Evolutionary conservation across 2,113 vertebrate genomes (phyloP).

Genomic region (Spea bombifrons): DNA sequence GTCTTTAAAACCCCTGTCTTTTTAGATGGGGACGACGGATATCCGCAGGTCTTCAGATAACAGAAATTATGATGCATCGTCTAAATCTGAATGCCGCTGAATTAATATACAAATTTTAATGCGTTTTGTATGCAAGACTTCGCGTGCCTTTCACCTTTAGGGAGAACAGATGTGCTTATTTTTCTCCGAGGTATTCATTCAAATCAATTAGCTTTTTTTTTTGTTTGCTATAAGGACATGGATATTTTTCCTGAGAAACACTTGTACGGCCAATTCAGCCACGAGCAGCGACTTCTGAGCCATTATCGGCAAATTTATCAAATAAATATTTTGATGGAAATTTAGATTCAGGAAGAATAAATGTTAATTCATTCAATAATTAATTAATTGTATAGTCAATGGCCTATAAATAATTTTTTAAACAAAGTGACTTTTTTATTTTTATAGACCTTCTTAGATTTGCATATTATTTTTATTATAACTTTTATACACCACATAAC

Average conservation of each 20-base stretch:
- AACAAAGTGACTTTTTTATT: too few relatives aligned
- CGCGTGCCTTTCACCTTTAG: background rate
- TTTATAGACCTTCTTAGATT: too few relatives aligned
- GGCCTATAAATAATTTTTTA: too few relatives aligned
- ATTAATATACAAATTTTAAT: background rate
- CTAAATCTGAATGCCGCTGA: background rate
- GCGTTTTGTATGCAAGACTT: slow-evolving; percentile 1
- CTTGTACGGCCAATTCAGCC: background rate
- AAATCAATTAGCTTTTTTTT: slow-evolving; percentile 38
- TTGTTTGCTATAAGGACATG: slow-evolving; percentile 6
- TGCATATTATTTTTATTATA: too few relatives aligned
- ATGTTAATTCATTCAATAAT: too few relatives aligned
- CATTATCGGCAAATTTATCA: too few relatives aligned
- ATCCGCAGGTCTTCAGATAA: background rate
- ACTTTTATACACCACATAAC: too few relatives aligned
- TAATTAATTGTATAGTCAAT: too few relatives aligned
- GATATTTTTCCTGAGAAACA: background rate
- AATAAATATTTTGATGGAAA: too few relatives aligned
- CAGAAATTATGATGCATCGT: background rate
- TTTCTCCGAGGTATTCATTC: slow-evolving; percentile 12
- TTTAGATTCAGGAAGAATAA: too few relatives aligned
- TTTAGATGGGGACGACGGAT: background rate
- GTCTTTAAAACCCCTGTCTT: background rate
- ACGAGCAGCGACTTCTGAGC: background rate
- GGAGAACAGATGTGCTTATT: slow-evolving; percentile 20